A percentile compares a stretch with the other conserved stretches of the same genome.
phyloP scores from a whole-genome alignment of 1,140 invertebrate genomes.

The Leptopilina boulardi region DNA sequence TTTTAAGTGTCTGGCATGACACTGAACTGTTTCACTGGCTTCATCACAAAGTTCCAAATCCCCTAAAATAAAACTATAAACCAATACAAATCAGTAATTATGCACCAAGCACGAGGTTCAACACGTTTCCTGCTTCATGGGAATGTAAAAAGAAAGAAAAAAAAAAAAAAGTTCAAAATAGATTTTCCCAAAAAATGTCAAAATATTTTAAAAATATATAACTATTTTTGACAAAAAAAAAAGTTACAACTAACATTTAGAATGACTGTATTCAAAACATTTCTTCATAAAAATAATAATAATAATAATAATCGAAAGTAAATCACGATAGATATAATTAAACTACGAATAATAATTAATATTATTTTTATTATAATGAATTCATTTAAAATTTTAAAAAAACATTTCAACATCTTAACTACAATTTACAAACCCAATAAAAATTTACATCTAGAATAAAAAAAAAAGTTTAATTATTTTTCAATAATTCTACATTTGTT shows the following conservation, averaged over 20 bases:
- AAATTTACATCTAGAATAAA: too few relatives aligned
- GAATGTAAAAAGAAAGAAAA: too few relatives aligned
- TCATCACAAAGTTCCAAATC: constrained; percentile 47
- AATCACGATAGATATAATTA: too few relatives aligned
- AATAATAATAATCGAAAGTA: too few relatives aligned
- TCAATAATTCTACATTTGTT: too few relatives aligned
- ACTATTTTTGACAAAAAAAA: background rate
- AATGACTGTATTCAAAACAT: background rate
- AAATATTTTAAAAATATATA: background rate
- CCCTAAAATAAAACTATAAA: constrained; percentile 58
- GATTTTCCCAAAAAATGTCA: background rate
- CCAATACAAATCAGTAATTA: constrained; percentile 39
- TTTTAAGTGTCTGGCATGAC: constrained; percentile 59
- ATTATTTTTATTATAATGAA: too few relatives aligned
- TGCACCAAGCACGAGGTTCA: constrained; percentile 12
- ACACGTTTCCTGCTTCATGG: background rate
- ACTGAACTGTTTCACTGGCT: constrained; percentile 61
- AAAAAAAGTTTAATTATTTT: too few relatives aligned
- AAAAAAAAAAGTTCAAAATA: background rate
- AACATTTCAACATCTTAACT: too few relatives aligned
- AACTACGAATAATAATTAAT: too few relatives aligned
- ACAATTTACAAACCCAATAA: too few relatives aligned
- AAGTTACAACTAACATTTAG: background rate
- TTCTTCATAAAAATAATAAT: too few relatives aligned
- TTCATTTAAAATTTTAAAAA: too few relatives aligned